Percentiles rank a stretch among this genome's conserved stretches.
phyloP scores from a whole-genome alignment of 1,140 invertebrate species.

The Drosophila repleta region DNA sequence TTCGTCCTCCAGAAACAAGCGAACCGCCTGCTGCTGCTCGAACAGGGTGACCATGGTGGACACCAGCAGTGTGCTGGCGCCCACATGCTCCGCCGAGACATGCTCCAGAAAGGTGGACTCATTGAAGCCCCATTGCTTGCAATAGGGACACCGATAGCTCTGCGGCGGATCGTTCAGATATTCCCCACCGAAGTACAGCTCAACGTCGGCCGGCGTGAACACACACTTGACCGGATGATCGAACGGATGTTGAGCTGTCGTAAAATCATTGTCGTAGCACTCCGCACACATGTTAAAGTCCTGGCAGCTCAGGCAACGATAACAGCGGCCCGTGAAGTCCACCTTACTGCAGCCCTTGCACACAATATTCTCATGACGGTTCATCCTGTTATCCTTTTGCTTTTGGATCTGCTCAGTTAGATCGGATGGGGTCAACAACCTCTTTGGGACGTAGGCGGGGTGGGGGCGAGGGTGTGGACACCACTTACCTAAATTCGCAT shows the following conservation, averaged over 20 bases:
- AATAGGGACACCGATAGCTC: constrained; percentile 69
- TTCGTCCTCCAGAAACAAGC: constrained; percentile 68
- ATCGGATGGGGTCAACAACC: not conserved
- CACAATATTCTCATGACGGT: constrained; percentile 61
- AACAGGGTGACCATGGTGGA: constrained; percentile 67
- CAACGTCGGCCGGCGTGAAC: constrained; percentile 52
- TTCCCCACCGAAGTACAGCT: constrained; percentile 65
- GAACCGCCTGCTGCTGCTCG: constrained; percentile 66
- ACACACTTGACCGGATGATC: constrained; percentile 70
- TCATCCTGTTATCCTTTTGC: constrained; percentile 36
- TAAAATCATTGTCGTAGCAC: constrained; percentile 61
- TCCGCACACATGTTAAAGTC: constrained; percentile 58
- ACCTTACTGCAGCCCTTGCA: constrained; percentile 56
- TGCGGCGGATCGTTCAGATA: constrained; percentile 68
- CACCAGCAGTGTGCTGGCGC: constrained; percentile 56
- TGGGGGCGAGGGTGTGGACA: too few relatives aligned
- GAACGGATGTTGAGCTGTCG: constrained; percentile 56
- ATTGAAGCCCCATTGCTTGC: constrained; percentile 68
- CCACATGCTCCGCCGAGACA: constrained; percentile 47
- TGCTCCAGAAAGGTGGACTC: constrained; percentile 72
- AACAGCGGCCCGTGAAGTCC: constrained; percentile 59
- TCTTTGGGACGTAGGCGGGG: too few relatives aligned
- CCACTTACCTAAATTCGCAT: constrained; percentile 24
- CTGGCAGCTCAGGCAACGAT: constrained; percentile 60
- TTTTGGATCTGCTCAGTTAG: not conserved